A percentile compares a stretch with the other conserved stretches of the same genome.
Conservation (phyloP, 2,797 vertebrate genomes). For the Tokudaia tokunoshimensis region DNA sequence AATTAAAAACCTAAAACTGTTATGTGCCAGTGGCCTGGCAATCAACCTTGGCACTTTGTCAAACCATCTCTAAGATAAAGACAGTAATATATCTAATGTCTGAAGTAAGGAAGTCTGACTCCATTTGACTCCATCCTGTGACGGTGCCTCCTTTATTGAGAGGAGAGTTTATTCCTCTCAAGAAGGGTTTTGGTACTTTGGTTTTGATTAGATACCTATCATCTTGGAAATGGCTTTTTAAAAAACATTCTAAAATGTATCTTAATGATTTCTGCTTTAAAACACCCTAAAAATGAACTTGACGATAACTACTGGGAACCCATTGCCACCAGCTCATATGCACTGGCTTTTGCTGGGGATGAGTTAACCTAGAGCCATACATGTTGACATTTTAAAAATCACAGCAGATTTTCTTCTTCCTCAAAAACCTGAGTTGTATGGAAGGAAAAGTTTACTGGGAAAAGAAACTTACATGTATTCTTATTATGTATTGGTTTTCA, state of each 20-base stretch:
- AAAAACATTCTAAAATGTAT: not conserved
- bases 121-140: too few relatives aligned
- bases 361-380: too few relatives aligned
- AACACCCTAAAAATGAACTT: not conserved
- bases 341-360: not conserved
- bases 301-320: not conserved
- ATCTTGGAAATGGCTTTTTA: not conserved
- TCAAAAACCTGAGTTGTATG: not conserved
- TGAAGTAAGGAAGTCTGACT: not conserved
- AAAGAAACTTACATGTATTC: not conserved
- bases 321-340: accelerated
- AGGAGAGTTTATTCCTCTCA: not conserved
- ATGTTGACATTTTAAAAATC: not conserved
- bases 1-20: conserved; percentile 17
- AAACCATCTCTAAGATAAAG: conserved; percentile 18
- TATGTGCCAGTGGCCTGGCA: not conserved
- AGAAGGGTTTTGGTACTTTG: not conserved
- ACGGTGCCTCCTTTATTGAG: not conserved
- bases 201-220: not conserved
- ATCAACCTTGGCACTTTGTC: not conserved
- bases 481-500: not conserved
- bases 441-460: not conserved
- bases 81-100: not conserved
- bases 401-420: conserved; percentile 4
- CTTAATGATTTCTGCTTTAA: not conserved